A percentile compares a stretch with the other conserved stretches of the same genome.
phyloP scores from a whole-genome alignment of 1,140 invertebrate genomes.

The Subanguina moxae region DNA sequence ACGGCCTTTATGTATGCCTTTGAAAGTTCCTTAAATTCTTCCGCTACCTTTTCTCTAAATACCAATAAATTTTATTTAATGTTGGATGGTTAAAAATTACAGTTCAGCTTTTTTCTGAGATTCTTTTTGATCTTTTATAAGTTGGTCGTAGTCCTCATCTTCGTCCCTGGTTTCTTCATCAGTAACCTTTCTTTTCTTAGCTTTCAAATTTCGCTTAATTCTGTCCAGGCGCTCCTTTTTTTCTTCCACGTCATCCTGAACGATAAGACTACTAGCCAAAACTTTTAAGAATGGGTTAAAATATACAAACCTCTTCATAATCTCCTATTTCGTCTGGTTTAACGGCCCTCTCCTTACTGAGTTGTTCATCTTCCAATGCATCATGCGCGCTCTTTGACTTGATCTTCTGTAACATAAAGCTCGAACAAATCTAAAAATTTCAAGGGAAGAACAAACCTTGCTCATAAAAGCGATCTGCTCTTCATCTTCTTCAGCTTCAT shows the following conservation, averaged over 20 bases:
- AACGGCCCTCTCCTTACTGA: conserved; percentile 64
- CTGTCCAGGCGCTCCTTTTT: conserved; percentile 32
- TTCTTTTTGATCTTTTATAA: conserved; percentile 41
- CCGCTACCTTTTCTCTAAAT: conserved; percentile 44
- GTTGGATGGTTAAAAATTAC: conserved; percentile 14
- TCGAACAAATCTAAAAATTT: conserved; percentile 38
- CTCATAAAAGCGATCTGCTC: conserved; percentile 70
- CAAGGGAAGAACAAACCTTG: conserved; percentile 23
- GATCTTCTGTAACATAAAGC: conserved; percentile 56
- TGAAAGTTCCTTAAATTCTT: conserved; percentile 48
- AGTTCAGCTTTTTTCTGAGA: conserved; percentile 31
- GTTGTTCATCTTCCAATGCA: conserved; percentile 79
- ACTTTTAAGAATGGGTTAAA: not conserved
- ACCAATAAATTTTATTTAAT: conserved; percentile 2
- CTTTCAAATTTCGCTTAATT: conserved; percentile 34
- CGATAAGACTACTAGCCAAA: not conserved
- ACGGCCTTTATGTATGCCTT: conserved; percentile 55
- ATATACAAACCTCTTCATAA: conserved; percentile 10
- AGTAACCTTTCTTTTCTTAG: conserved; percentile 25
- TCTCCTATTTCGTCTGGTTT: conserved; percentile 45
- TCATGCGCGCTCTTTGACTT: conserved; percentile 73
- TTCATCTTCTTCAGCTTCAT: conserved; percentile 95
- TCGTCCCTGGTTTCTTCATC: conserved; percentile 20
- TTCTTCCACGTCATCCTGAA: conserved; percentile 10
- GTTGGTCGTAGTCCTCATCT: conserved; percentile 38